Percentiles rank a stretch among this genome's conserved stretches.
Evolutionary conservation across 2,888 invertebrate species (phyloP).

Genomic region (Beris chalybata): DNA sequence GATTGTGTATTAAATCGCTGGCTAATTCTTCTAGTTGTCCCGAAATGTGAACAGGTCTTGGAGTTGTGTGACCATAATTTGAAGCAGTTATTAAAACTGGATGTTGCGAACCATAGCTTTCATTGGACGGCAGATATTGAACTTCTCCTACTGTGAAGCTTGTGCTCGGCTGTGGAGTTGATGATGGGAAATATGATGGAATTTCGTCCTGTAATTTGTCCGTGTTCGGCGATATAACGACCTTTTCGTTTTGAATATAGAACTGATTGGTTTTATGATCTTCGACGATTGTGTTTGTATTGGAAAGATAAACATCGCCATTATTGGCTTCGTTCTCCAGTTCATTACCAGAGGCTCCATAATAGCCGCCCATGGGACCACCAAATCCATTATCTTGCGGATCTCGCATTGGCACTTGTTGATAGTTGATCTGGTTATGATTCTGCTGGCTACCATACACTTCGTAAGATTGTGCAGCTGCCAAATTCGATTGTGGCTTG

Average conservation of each 20-base stretch:
- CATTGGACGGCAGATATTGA: constrained; percentile 33
- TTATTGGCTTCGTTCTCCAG: constrained; percentile 44
- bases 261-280: constrained; percentile 40
- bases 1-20: constrained; percentile 26
- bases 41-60: constrained; percentile 32
- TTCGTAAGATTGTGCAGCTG: constrained; percentile 42
- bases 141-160: constrained; percentile 12
- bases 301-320: constrained; percentile 18
- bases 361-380: constrained; percentile 8
- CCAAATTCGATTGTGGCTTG: constrained; percentile 45
- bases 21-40: constrained; percentile 36
- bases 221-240: constrained; percentile 50
- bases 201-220: constrained; percentile 46
- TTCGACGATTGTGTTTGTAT: constrained; percentile 25
- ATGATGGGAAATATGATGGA: constrained; percentile 39
- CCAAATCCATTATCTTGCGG: neutral
- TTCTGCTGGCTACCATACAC: constrained; percentile 43
- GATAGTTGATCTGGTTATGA: constrained; percentile 2
- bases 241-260: constrained; percentile 49
- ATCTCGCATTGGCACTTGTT: constrained; percentile 3
- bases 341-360: constrained; percentile 38
- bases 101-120: constrained; percentile 49
- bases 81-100: constrained; percentile 49
- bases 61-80: constrained; percentile 20
- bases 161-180: neutral